Conservation (phyloP, 2,113 vertebrate genomes). For the Cyprinus carpio region DNA sequence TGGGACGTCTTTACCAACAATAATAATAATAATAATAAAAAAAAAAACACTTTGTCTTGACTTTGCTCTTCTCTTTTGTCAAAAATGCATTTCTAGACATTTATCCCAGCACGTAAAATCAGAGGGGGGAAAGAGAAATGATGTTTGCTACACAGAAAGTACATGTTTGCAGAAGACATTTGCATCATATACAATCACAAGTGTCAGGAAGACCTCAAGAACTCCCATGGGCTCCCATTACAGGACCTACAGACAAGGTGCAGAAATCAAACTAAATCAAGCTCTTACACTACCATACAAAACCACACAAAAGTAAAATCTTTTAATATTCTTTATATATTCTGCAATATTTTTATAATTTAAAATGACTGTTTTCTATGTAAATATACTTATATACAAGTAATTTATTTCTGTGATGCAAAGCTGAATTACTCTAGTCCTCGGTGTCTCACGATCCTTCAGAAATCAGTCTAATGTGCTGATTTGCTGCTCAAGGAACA, state of each 20-base stretch:
- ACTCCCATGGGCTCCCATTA: not conserved
- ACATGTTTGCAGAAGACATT: conserved; percentile 53
- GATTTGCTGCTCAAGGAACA: not conserved
- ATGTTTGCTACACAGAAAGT: conserved; percentile 70
- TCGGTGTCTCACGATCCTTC: not conserved
- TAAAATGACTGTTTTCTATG: not conserved
- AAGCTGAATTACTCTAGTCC: not conserved
- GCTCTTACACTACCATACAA: not conserved
- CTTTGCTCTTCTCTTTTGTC: not conserved
- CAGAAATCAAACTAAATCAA: not conserved
- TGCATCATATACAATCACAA: not conserved
- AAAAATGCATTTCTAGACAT: conserved; percentile 11
- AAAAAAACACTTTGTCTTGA: not conserved
- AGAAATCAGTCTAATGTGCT: not conserved
- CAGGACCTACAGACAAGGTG: not conserved
- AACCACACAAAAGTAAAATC: no score
- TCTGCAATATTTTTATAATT: not conserved
- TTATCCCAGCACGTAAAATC: conserved; percentile 40
- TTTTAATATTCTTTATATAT: not conserved
- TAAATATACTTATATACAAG: not conserved
- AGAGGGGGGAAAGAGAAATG: not conserved
- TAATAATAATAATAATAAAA: no score
- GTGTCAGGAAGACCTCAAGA: not conserved
- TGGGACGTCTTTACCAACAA: not conserved
- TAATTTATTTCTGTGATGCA: not conserved